Conservation (phyloP, 1,140 invertebrate species). For the Drosophila fuyamai region DNA sequence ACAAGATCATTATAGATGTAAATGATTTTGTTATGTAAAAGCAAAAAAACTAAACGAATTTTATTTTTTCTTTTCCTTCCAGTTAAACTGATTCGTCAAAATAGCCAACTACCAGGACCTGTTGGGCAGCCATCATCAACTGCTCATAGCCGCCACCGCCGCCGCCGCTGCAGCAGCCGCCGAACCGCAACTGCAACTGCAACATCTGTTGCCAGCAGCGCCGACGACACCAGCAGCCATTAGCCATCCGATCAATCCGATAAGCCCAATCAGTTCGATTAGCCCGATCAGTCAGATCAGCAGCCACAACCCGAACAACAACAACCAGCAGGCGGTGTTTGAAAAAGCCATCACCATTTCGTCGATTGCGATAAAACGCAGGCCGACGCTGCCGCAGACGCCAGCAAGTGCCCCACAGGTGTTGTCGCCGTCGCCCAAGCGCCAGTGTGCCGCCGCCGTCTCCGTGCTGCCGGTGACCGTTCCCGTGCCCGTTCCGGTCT, state of each 20-base stretch:
- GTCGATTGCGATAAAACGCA: constrained; percentile 85
- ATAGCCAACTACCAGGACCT: constrained; percentile 79
- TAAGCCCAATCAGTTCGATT: not conserved
- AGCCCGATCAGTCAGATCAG: constrained; percentile 32
- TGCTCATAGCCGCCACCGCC: constrained; percentile 63
- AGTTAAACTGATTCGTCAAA: constrained; percentile 74
- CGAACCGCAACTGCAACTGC: constrained; percentile 71
- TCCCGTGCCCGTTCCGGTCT: constrained; percentile 46
- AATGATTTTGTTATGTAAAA: too few relatives aligned
- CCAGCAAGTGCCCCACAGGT: constrained; percentile 85
- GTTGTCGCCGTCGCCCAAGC: constrained; percentile 85
- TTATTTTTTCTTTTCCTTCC: not conserved
- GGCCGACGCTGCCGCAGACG: constrained; percentile 85
- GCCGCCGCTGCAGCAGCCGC: constrained; percentile 48
- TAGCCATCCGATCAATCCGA: constrained; percentile 22
- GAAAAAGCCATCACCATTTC: constrained; percentile 85
- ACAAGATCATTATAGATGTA: too few relatives aligned
- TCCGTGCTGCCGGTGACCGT: constrained; percentile 77
- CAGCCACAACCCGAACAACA: constrained; percentile 39
- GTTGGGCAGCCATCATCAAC: constrained; percentile 80
- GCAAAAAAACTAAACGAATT: too few relatives aligned
- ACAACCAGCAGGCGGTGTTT: constrained; percentile 79
- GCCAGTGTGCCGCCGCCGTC: constrained; percentile 84
- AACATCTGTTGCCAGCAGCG: constrained; percentile 62
- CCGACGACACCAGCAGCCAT: constrained; percentile 53